phyloP scores from a whole-genome alignment of 2,797 vertebrate species.

The Syncerus caffer region DNA sequence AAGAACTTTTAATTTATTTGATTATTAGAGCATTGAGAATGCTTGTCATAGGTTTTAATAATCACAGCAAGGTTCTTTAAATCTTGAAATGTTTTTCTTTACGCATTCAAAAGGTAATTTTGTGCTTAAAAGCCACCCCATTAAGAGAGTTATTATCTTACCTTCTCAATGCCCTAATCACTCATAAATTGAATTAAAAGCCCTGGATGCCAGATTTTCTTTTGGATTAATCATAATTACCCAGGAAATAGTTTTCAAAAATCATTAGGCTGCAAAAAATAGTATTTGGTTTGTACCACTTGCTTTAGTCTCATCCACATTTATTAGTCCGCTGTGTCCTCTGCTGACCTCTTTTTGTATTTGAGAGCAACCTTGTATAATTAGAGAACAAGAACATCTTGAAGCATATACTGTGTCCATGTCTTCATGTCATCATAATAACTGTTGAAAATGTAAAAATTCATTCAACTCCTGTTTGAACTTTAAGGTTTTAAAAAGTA shows the following conservation, averaged over 20 bases:
- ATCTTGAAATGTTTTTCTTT: constrained; percentile 59
- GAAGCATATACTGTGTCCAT: neutral
- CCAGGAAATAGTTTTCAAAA: constrained; percentile 53
- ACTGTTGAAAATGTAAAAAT: neutral
- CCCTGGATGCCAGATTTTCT: constrained; percentile 52
- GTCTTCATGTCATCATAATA: neutral
- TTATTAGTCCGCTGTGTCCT: neutral
- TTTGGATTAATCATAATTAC: constrained; percentile 68
- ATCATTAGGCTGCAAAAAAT: constrained; percentile 58
- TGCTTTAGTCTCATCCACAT: constrained; percentile 20
- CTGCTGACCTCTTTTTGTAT: neutral
- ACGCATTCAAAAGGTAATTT: constrained; percentile 59
- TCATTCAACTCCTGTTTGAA: constrained; percentile 4
- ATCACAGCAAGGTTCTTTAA: constrained; percentile 31
- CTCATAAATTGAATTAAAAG: constrained; percentile 68
- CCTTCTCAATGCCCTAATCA: constrained; percentile 63
- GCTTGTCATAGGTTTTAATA: constrained; percentile 42
- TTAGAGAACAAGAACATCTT: neutral
- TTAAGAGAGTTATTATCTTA: constrained; percentile 70
- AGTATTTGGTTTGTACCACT: constrained; percentile 37
- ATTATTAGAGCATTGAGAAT: neutral
- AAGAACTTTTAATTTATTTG: constrained; percentile 16
- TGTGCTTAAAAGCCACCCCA: constrained; percentile 52
- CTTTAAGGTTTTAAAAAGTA: neutral
- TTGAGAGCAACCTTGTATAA: neutral